phyloP scores from a whole-genome alignment of 2,113 vertebrate species.

The Microcebus tavaratra region DNA sequence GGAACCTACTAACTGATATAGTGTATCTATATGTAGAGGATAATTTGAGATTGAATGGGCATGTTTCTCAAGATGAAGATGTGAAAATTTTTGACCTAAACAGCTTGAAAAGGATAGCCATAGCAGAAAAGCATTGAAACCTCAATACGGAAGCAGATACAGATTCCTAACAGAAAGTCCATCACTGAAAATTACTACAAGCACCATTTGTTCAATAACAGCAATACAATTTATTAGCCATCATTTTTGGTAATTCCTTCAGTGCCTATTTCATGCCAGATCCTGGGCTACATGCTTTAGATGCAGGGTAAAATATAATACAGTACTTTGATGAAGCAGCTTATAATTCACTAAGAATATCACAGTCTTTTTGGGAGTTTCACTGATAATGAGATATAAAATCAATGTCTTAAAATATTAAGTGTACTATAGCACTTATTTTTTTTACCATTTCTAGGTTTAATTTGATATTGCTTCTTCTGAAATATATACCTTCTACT shows the following conservation, averaged over 20 bases:
- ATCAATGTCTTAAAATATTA: conserved; percentile 38
- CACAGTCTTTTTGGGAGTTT: neutral
- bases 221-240: neutral
- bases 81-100: conserved; percentile 7
- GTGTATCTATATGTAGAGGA: neutral
- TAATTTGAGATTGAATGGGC: neutral
- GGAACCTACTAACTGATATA: neutral
- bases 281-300: neutral
- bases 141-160: neutral
- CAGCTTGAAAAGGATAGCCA: neutral
- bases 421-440: neutral
- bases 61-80: conserved; percentile 10
- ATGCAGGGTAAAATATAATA: neutral
- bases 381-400: conserved; percentile 38
- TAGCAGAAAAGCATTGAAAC: neutral
- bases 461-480: conserved; percentile 32
- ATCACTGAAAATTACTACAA: conserved; percentile 1
- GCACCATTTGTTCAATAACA: conserved; percentile 12
- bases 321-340: neutral
- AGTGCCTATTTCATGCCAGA: neutral
- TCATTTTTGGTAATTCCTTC: conserved; percentile 23
- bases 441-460: conserved; percentile 28
- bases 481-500: conserved; percentile 22
- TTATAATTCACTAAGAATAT: neutral
- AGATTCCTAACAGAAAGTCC: neutral